A percentile compares a stretch with the other conserved stretches of the same genome.
phyloP scores from a whole-genome alignment of 2,113 vertebrate species.

The Rhipidura dahli region DNA sequence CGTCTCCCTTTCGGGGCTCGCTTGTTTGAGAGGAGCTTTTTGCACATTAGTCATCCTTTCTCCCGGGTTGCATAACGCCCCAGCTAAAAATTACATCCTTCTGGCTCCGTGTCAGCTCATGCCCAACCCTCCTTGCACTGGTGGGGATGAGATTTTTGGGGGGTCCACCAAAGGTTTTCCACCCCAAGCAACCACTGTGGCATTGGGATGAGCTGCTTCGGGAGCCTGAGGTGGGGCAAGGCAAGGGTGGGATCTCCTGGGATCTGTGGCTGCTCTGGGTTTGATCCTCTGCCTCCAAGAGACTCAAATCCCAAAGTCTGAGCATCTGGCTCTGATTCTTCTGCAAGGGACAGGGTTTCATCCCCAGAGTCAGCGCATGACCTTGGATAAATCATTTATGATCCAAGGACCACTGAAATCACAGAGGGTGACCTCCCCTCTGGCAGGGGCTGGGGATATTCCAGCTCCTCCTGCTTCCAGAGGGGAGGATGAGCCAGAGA shows the following conservation, averaged over 20 bases:
- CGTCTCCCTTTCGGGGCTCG: constrained; percentile 29
- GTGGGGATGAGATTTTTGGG: not conserved
- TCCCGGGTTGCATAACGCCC: constrained; percentile 69
- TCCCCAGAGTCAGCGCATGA: not conserved
- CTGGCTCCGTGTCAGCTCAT: constrained; percentile 54
- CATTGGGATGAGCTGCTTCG: not conserved
- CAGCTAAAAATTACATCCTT: constrained; percentile 72
- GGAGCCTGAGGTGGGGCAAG: not conserved
- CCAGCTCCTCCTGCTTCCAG: not conserved
- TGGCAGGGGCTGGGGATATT: not conserved
- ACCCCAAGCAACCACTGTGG: not conserved
- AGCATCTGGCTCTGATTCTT: not conserved
- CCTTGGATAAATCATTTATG: not conserved
- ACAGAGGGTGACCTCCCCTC: not conserved
- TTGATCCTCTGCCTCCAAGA: not conserved
- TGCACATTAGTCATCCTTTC: constrained; percentile 65
- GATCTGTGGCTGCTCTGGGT: not conserved
- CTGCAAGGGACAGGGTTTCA: not conserved
- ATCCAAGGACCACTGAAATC: not conserved
- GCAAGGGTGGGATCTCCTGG: not conserved
- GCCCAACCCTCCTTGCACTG: not conserved
- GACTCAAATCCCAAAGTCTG: not conserved
- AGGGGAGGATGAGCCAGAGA: not conserved
- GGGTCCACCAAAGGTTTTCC: not conserved
- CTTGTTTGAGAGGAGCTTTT: constrained; percentile 40